Base-by-base conservation (phyloP, 2,113 vertebrate species). In the Mesitornis unicolor region DNA sequence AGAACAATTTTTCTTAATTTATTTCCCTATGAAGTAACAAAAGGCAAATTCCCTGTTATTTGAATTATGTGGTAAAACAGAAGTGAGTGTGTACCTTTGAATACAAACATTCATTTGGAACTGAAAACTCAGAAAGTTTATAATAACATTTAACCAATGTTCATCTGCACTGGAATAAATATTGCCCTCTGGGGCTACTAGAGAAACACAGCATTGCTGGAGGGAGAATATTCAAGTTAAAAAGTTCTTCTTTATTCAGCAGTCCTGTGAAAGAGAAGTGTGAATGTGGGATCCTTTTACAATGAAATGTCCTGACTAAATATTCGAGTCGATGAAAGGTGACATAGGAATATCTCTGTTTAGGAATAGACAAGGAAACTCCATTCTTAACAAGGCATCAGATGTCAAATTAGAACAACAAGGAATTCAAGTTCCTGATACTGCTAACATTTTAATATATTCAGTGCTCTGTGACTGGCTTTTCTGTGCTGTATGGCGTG, bases 91-190 rank as follows among this genome's bases (percentile, higher is more conserved):
- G 8, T 68, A 33, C 63, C 75, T 95, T 67, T 16, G 7, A 87
- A 84, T 90, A 90, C 31, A 90, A 95, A 59, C 1, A 16, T 22
- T 28, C 20, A 13, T 16, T 26, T 84, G 13, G 74, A 82, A 70
- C 67, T 76, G 53, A 85, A 93, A 95, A 81, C 29, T 91, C 36
- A 13, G n/a, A 45, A 97, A 67, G 25, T 51, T 88, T 81, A 90
- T 51, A 89, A 91, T 47, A 80, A 96, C 73, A 38, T 90, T 97
- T 95, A 98, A 61, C 29, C 38, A 19, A 64, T 67, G 35, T 77
- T 20, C 16, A 9, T 77, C 33, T 95, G 50, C 11, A 68, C 35
- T 93, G 87, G 76, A 65, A 92, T 67, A 93, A 86, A 89, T 59
- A 86, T 61, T 87, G 40, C 36, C 78, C 83, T 96, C 78, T 84